Evolutionary conservation across 2,888 invertebrate species (phyloP).

Genomic region (Tineola bisselliella): DNA sequence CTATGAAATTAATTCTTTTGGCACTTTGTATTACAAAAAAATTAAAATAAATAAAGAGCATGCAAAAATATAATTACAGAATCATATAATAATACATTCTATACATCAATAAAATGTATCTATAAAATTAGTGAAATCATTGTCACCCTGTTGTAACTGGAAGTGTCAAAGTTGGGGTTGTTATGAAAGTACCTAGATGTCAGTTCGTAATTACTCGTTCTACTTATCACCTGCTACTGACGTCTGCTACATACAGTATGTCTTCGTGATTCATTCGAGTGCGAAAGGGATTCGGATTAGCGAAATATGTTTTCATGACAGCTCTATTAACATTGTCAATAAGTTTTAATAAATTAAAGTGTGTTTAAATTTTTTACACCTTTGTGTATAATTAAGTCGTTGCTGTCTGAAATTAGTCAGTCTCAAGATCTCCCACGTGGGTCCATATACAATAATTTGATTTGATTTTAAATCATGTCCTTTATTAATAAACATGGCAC

Average conservation of each 20-base stretch:
- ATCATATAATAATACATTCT: too few species aligned
- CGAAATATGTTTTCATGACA: constrained; percentile 42
- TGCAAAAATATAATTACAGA: too few species aligned
- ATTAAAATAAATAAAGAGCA: too few species aligned
- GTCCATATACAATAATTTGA: too few species aligned
- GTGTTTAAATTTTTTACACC: not conserved
- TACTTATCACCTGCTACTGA: constrained; percentile 63
- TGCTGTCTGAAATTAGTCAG: too few species aligned
- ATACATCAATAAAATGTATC: too few species aligned
- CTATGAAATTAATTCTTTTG: not conserved
- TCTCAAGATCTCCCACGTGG: too few species aligned
- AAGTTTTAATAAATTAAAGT: constrained; percentile 18
- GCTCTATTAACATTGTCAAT: constrained; percentile 42
- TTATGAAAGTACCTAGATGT: constrained; percentile 47
- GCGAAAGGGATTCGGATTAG: constrained; percentile 14
- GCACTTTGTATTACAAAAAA: not conserved
- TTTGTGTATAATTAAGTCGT: too few species aligned
- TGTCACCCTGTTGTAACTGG: constrained; percentile 2
- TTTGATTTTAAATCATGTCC: too few species aligned
- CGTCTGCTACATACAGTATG: constrained; percentile 23
- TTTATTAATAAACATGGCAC: too few species aligned
- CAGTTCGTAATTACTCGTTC: constrained; percentile 61
- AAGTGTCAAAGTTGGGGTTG: constrained; percentile 46
- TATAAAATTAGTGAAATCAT: not conserved
- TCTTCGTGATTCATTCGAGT: not conserved